phyloP scores from a whole-genome alignment of 2,888 invertebrate genomes.

The Xestia xanthographa region DNA sequence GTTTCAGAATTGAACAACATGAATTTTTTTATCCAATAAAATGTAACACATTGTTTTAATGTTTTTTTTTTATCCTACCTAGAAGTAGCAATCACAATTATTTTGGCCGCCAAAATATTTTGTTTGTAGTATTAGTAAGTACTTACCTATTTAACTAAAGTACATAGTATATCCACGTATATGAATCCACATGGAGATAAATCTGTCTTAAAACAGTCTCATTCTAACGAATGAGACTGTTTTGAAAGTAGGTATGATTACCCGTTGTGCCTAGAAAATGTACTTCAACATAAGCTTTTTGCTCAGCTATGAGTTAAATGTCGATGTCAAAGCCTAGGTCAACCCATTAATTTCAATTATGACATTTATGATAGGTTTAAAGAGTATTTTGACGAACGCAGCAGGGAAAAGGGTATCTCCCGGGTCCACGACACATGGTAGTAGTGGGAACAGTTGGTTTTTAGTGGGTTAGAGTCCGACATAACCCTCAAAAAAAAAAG shows the following conservation, averaged over 20 bases:
- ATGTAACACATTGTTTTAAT: no score
- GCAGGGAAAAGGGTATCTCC: background rate
- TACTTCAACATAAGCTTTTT: background rate
- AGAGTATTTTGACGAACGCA: background rate
- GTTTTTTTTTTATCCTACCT: no score
- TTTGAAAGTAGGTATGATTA: background rate
- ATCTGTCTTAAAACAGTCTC: no score
- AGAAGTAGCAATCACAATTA: background rate
- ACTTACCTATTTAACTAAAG: no score
- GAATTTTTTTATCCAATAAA: no score
- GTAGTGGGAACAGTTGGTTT: no score
- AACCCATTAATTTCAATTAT: background rate
- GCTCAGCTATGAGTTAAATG: background rate
- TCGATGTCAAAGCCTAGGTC: background rate
- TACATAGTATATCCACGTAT: background rate
- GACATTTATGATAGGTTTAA: background rate
- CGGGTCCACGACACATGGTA: no score
- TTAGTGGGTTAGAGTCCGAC: no score
- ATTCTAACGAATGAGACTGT: background rate
- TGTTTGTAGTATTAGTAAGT: background rate
- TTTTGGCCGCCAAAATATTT: conserved; percentile 2
- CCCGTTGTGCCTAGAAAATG: background rate
- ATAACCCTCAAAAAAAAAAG: no score
- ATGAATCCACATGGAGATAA: background rate
- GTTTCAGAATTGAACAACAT: background rate